Conservation (phyloP, 2,797 vertebrate species). For the Rhynchonycteris naso region DNA sequence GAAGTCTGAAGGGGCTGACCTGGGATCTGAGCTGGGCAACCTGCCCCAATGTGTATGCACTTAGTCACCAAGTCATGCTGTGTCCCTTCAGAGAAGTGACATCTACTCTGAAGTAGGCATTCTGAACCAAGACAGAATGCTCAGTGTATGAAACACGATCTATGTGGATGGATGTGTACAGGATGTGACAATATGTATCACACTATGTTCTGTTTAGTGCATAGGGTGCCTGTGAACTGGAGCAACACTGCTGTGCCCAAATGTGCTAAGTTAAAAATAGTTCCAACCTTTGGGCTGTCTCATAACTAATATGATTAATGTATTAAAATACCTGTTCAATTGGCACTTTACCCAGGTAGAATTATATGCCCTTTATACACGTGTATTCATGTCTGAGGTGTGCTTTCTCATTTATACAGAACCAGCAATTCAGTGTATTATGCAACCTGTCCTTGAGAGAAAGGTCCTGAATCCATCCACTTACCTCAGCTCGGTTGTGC, state of each 20-base stretch:
- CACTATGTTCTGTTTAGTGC: too few relatives aligned
- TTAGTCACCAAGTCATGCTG: background rate
- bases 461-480: too few relatives aligned
- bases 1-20: background rate
- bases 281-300: background rate
- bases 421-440: background rate
- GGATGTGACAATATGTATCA: fast-evolving
- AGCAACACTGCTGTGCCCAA: background rate
- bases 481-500: background rate
- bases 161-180: too few relatives aligned
- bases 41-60: fast-evolving
- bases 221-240: background rate
- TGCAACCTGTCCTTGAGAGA: background rate
- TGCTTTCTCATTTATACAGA: background rate
- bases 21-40: background rate
- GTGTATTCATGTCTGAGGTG: background rate
- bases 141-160: fast-evolving
- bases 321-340: background rate
- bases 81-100: background rate
- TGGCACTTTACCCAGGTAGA: background rate
- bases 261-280: too few relatives aligned
- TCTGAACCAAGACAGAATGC: too few relatives aligned
- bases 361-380: background rate
- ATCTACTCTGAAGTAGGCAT: background rate
- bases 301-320: too few relatives aligned